phyloP scores from a whole-genome alignment of 2,888 invertebrate genomes.

The Caradrina clavipalpis region DNA sequence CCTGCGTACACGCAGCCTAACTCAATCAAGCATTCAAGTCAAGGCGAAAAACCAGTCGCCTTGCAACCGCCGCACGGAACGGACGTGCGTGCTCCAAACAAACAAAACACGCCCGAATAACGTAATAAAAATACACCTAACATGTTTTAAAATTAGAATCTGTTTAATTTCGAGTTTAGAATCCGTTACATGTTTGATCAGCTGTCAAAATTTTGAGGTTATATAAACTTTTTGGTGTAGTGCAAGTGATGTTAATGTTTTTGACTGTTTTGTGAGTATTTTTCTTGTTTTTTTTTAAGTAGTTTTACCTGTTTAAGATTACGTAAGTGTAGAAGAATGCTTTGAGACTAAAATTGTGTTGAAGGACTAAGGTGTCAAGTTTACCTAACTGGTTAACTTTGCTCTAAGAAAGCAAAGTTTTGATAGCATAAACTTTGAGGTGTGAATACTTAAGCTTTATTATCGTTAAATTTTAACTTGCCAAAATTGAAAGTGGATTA shows the following conservation, averaged over 20 bases:
- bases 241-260: slow-evolving; percentile 55
- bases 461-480: slow-evolving; percentile 22
- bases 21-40: slow-evolving; percentile 68
- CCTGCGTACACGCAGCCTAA: slow-evolving; percentile 77
- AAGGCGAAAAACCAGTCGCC: slow-evolving; percentile 71
- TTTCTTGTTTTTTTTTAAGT: slow-evolving; percentile 35
- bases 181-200: slow-evolving; percentile 69
- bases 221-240: slow-evolving; percentile 52
- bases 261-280: slow-evolving; percentile 51
- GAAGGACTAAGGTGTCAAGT: slow-evolving; percentile 16
- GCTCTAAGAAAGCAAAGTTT: slow-evolving; percentile 7
- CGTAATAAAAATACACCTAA: slow-evolving; percentile 45
- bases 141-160: slow-evolving; percentile 53
- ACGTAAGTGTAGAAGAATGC: slow-evolving; percentile 51
- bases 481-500: slow-evolving; percentile 7
- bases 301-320: slow-evolving; percentile 51
- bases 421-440: slow-evolving; percentile 17
- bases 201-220: slow-evolving; percentile 73
- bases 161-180: slow-evolving; percentile 22
- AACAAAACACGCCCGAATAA: slow-evolving; percentile 44
- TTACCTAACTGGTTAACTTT: background rate
- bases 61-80: slow-evolving; percentile 61
- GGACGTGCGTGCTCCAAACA: slow-evolving; percentile 58
- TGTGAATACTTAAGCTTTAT: slow-evolving; percentile 1
- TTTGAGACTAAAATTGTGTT: slow-evolving; percentile 13